Conservation (phyloP, 1,140 invertebrate genomes). For the Pomacea maculata region DNA sequence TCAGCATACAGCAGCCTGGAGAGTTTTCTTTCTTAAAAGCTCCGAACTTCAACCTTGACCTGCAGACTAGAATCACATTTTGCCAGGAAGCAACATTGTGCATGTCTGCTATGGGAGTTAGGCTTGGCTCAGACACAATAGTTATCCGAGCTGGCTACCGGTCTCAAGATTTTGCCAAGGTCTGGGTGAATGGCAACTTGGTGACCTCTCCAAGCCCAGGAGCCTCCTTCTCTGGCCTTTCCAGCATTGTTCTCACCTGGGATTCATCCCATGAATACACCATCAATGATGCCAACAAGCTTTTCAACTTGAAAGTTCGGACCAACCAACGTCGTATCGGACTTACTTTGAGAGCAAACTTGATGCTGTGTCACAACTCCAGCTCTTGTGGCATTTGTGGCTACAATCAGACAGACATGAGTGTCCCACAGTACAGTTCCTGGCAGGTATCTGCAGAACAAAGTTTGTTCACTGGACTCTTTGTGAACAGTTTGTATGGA, state of each 20-base stretch:
- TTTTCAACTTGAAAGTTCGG: slow-evolving; percentile 19
- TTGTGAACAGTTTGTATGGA: slow-evolving; percentile 13
- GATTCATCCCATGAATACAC: slow-evolving; percentile 13
- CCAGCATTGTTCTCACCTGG: neutral
- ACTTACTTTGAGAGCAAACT: slow-evolving; percentile 23
- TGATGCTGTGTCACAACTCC: slow-evolving; percentile 18
- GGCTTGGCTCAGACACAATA: slow-evolving; percentile 15
- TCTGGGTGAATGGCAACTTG: slow-evolving; percentile 33
- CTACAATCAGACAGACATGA: slow-evolving; percentile 4
- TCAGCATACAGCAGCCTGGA: slow-evolving; percentile 28
- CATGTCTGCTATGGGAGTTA: slow-evolving; percentile 25
- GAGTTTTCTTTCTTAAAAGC: slow-evolving; percentile 29
- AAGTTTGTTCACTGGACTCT: slow-evolving; percentile 29
- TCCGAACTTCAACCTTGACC: slow-evolving; percentile 1
- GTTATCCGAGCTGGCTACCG: slow-evolving; percentile 29
- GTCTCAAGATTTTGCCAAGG: neutral
- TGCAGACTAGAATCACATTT: slow-evolving; percentile 28
- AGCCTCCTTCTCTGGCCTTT: neutral
- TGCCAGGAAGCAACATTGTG: slow-evolving; percentile 29
- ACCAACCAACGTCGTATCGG: slow-evolving; percentile 23
- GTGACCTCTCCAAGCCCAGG: slow-evolving; percentile 13
- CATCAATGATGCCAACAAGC: neutral
- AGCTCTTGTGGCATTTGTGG: slow-evolving; percentile 24
- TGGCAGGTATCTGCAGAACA: slow-evolving; percentile 18
- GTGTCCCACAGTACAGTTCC: neutral